Base-by-base conservation (phyloP, 92 coral and sea anemone species). In the Phenganax subtilis region DNA sequence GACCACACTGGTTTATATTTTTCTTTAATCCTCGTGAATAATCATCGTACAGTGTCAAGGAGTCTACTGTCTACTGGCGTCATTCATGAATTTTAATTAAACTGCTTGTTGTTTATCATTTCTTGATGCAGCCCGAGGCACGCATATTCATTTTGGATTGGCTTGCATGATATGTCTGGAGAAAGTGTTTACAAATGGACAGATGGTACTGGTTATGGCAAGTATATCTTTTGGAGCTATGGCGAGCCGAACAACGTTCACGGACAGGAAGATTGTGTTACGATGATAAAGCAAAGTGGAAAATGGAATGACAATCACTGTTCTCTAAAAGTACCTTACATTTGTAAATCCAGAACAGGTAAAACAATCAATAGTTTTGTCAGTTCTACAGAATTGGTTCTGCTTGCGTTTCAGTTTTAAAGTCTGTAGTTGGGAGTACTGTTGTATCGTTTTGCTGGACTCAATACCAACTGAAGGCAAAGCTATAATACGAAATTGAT, bases 291-390 rank as follows among this genome's bases (percentile, higher is more conserved):
- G 66, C n/a, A 28, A 58, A 30, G 28, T 47, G 98, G 98, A 12
- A 59, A 71, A 51, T 94, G 98, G 98, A 94, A 92, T 70, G 98
- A 94, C 66, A 85, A 92, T 51, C 97, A 88, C 69, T 94, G 98
- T 58, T 79, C 83, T 54, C 65, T 58, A 51, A 61, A 55, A 27
- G 61, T 73, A 16, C 91, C 96, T 12, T 94, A 60, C 84, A 81
- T 92, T 29, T 94, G 98, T 82, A 91, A 94, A 69, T 87, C 86
- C 69, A 86, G 84, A 54, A 94, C 92, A 66, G 89, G 98, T 94
- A 76, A 30, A 20, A 73, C 31, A 29, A 20, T 16, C 8, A 14
- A 12, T 2, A 72, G 9, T 37, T 6, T 31, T 31, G 47, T 8
- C 25, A 72, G 3, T 17, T 65, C 28, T 65, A 65, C 47, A 37